phyloP scores from a whole-genome alignment of 2,113 vertebrate species.

The Gymnobelideus leadbeateri region DNA sequence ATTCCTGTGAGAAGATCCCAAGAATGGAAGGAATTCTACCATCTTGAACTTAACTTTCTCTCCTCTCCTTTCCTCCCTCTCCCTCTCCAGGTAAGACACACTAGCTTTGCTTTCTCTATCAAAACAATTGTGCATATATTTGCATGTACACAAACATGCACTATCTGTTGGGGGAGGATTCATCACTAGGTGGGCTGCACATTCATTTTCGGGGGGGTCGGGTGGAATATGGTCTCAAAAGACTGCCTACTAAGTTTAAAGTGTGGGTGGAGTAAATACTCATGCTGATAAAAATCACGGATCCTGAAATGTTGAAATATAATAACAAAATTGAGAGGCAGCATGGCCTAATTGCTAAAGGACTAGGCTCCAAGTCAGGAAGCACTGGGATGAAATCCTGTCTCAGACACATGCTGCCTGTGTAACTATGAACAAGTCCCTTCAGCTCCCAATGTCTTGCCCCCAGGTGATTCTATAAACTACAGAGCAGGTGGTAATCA shows the following conservation, averaged over 20 bases:
- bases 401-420: neutral
- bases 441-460: neutral
- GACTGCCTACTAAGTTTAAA: neutral
- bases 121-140: neutral
- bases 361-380: neutral
- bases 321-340: neutral
- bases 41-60: neutral
- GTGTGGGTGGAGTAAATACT: neutral
- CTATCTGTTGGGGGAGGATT: neutral
- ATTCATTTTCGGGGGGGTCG: too few relatives aligned
- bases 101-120: constrained; percentile 26
- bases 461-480: neutral
- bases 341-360: neutral
- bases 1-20: neutral
- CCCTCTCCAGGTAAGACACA: neutral
- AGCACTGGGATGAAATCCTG: neutral
- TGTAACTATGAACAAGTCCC: neutral
- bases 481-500: neutral
- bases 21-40: neutral
- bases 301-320: neutral
- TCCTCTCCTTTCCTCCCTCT: too few relatives aligned
- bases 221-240: neutral
- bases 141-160: neutral
- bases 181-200: neutral
- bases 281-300: neutral